These are phyloP conservation scores for Erebia aethiops DNA, from an alignment of 2,888 invertebrate species.

Conservation along the genomic window DNA sequence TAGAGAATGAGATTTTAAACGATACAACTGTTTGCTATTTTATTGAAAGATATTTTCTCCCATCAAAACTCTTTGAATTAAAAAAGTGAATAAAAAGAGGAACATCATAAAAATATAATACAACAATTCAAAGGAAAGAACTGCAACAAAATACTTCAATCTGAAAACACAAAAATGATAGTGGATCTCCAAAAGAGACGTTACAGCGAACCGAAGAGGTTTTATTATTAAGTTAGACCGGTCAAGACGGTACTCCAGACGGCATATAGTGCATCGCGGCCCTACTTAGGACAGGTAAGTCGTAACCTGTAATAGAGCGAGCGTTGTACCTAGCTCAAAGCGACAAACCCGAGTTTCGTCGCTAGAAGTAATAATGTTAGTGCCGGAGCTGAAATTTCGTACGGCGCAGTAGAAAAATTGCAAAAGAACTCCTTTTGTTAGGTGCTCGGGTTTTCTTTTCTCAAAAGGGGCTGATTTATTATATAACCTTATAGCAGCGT, in stretches of 20 bases:
- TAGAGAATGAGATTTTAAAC: too few species aligned
- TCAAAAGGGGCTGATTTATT: slow-evolving; percentile 45
- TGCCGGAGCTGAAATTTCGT: slow-evolving; percentile 60
- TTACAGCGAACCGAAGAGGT: slow-evolving; percentile 66
- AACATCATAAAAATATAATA: not conserved
- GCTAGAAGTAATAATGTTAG: slow-evolving; percentile 62
- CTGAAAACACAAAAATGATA: slow-evolving; percentile 32
- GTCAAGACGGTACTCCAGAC: slow-evolving; percentile 61
- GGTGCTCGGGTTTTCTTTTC: slow-evolving; percentile 42
- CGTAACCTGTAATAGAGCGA: slow-evolving; percentile 49
- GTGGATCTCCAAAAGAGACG: slow-evolving; percentile 62
- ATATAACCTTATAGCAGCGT: slow-evolving; percentile 36
- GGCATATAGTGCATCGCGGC: slow-evolving; percentile 65
- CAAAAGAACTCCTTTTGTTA: slow-evolving; percentile 51
- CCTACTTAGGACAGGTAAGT: slow-evolving; percentile 55
- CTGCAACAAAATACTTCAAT: slow-evolving; percentile 22
- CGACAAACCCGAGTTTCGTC: slow-evolving; percentile 50
- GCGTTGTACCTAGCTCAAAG: slow-evolving; percentile 64
- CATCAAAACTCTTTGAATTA: not conserved
- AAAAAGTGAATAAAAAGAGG: not conserved
- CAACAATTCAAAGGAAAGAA: not conserved
- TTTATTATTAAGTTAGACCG: slow-evolving; percentile 79
- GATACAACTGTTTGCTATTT: too few species aligned
- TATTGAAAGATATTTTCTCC: too few species aligned
- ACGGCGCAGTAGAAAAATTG: slow-evolving; percentile 63